These are phyloP conservation scores for Hylaea fasciaria DNA, from an alignment of 2,888 invertebrate species.

Conservation along the genomic window DNA sequence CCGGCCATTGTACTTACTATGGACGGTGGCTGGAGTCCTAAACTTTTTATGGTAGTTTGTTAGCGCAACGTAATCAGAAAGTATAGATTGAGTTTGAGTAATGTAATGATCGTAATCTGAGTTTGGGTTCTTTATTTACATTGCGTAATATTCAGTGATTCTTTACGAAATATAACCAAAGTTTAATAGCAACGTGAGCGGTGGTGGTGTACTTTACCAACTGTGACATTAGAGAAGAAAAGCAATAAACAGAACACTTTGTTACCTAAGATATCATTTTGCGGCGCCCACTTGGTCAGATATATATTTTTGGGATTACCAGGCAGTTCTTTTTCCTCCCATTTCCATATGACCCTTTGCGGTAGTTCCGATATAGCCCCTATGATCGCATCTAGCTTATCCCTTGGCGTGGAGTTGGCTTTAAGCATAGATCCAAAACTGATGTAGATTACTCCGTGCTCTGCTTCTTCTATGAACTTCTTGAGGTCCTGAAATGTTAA, in stretches of 20 bases:
- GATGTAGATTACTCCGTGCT: conserved; percentile 89
- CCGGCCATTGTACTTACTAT: too few species aligned
- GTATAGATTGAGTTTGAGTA: too few species aligned
- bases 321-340: conserved; percentile 86
- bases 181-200: too few species aligned
- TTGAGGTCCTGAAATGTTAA: conserved; percentile 80
- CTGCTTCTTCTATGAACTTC: conserved; percentile 86
- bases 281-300: conserved; percentile 87
- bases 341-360: conserved; percentile 90
- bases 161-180: too few species aligned
- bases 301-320: conserved; percentile 86
- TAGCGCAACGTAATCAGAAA: too few species aligned
- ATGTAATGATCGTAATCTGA: too few species aligned
- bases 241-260: background rate
- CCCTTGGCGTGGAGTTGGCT: conserved; percentile 84
- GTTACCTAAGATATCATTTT: conserved; percentile 83
- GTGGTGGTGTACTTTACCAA: too few species aligned
- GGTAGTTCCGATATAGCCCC: conserved; percentile 86
- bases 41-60: too few species aligned
- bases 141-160: too few species aligned
- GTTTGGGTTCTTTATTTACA: too few species aligned
- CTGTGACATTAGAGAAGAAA: too few species aligned
- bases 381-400: conserved; percentile 85
- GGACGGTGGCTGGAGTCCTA: too few species aligned
- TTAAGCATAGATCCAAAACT: conserved; percentile 91